phyloP scores from a whole-genome alignment of 2,888 invertebrate genomes.

The Helobdella robusta region DNA sequence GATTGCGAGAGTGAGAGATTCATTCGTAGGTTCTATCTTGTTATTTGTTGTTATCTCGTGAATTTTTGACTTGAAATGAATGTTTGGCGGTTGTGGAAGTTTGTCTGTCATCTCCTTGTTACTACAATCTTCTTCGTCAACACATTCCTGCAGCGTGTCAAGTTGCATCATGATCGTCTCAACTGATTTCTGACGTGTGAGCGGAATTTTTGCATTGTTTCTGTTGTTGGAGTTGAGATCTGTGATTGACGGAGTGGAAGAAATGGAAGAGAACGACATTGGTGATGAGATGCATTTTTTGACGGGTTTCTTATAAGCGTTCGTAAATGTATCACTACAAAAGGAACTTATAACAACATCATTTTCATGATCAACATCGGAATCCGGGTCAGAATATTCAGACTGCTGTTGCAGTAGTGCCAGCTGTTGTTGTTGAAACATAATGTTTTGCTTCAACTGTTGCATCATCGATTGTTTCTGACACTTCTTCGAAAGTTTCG shows the following conservation, averaged over 20 bases:
- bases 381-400: background rate
- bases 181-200: conserved; percentile 1
- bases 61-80: too few relatives aligned
- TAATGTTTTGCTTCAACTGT: background rate
- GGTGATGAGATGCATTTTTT: background rate
- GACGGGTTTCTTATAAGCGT: background rate
- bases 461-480: background rate
- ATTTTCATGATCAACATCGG: background rate
- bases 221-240: background rate
- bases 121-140: conserved; percentile 8
- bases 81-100: too few relatives aligned
- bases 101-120: conserved; percentile 3
- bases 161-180: background rate
- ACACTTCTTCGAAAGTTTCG: too few relatives aligned
- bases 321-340: background rate
- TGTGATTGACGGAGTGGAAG: too few relatives aligned
- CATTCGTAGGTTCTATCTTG: too few relatives aligned
- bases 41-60: too few relatives aligned
- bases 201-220: too few relatives aligned
- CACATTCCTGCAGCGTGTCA: conserved; percentile 20
- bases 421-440: background rate
- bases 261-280: background rate
- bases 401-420: too few relatives aligned
- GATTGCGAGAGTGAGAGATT: too few relatives aligned
- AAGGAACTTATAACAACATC: background rate